Base-by-base conservation (phyloP, 2,888 invertebrate species). In the Oligia strigilis region DNA sequence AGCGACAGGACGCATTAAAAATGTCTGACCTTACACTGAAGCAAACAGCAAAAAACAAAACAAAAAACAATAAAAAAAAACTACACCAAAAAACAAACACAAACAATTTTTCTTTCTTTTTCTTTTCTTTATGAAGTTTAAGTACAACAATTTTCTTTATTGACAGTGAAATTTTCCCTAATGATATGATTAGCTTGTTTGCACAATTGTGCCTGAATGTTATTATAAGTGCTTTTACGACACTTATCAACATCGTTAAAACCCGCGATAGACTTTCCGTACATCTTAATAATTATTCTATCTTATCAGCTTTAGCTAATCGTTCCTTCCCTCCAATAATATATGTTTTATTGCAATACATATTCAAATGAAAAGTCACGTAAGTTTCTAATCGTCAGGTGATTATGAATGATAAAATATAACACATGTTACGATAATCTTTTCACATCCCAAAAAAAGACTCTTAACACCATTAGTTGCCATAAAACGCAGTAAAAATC, bases 361-460 rank as follows among this genome's bases (percentile, higher is more conserved):
- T 58, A 72, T 80, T 58, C 0, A 40, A 65, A 40, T 71, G 4
- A 69, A 55, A 64, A 73, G 5, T 65, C 60, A 46, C 14, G 29
- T 49, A 66, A 77, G 52, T 46, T 81, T 60, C 43, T 60, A 36
- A 67, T 55, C 17, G 29, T 46, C 46, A 52, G 14, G 3, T 43
- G 14, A 46, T 62, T 58, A 23, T 55, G 58, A 76, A 83, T 76
- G 6, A 13, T 46, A 73, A 71, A 76, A 74, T 64, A 19, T 85
- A 72, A 82, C 72, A 82, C 79, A 14, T 81, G 55, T 67, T 64
- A 60, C 23, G 43, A 36, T 81, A 71, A 77, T 85, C 62, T 82
- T 66, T 43, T 77, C 70, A 58, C 52, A 66, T 29, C 49, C 58
- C 55, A 76, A 69, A 73, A 75, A 52, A 13, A 52, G 29, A 49